Percentiles rank a stretch among this genome's conserved stretches.
phyloP scores from a whole-genome alignment of 2,888 invertebrate species.

The Cactoblastis cactorum region DNA sequence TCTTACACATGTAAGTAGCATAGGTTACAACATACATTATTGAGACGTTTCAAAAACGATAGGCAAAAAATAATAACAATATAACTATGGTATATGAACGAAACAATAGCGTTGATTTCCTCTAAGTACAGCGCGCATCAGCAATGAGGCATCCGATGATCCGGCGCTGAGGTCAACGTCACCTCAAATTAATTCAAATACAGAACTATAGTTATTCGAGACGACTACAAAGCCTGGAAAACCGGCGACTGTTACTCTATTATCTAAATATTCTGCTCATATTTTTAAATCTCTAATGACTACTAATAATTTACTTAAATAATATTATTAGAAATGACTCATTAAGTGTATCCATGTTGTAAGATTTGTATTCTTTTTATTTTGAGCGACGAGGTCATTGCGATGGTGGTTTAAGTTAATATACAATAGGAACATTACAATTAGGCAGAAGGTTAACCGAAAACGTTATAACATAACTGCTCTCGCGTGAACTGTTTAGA shows the following conservation, averaged over 20 bases:
- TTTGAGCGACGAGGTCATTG: slow-evolving; percentile 29
- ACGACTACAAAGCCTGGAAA: too few species aligned
- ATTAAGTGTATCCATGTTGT: too few species aligned
- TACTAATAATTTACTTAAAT: too few species aligned
- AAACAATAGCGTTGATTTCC: slow-evolving; percentile 46
- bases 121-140: slow-evolving; percentile 50
- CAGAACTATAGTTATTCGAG: background rate
- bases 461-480: slow-evolving; percentile 27
- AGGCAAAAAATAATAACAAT: background rate
- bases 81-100: slow-evolving; percentile 4
- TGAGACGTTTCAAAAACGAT: background rate
- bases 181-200: slow-evolving; percentile 12
- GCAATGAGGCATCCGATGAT: slow-evolving; percentile 68
- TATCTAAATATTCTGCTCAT: too few species aligned
- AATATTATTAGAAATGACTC: too few species aligned
- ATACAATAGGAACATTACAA: slow-evolving; percentile 49
- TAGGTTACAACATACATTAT: too few species aligned
- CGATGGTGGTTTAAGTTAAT: slow-evolving; percentile 37
- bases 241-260: too few species aligned
- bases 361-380: background rate
- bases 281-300: too few species aligned
- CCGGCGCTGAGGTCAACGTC: slow-evolving; percentile 59
- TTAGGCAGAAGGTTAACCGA: slow-evolving; percentile 51
- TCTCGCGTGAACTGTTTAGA: slow-evolving; percentile 28
- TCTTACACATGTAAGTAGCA: too few species aligned